These are phyloP conservation scores for Leucopsar rothschildi DNA, from an alignment of 2,113 vertebrate species.

Conservation along the genomic window DNA sequence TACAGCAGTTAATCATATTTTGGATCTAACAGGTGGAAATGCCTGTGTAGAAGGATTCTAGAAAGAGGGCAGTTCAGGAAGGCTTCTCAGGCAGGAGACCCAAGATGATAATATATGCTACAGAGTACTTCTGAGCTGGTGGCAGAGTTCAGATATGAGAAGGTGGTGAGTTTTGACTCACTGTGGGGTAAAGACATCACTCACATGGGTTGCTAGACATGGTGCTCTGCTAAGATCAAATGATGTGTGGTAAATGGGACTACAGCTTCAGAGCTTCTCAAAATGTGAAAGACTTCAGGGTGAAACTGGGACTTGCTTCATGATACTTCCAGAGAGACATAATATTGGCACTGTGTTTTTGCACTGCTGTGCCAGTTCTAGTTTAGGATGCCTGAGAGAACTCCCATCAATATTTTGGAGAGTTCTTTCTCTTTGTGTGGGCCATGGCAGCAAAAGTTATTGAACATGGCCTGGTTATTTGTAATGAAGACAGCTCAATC, in stretches of 20 bases:
- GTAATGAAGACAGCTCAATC: not conserved
- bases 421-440: not conserved
- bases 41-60: not conserved
- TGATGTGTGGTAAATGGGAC: accelerated
- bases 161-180: not conserved
- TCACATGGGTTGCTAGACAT: not conserved
- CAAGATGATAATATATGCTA: not conserved
- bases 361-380: not conserved
- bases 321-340: not conserved
- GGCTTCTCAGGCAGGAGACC: not conserved
- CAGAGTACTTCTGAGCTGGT: not conserved
- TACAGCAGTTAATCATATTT: not conserved
- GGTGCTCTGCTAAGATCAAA: not conserved
- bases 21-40: not conserved
- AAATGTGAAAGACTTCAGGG: not conserved
- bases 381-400: not conserved
- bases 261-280: not conserved
- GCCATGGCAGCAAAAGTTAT: not conserved
- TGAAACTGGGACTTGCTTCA: not conserved
- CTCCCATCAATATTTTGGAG: not conserved
- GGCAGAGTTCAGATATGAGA: not conserved
- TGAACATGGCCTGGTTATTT: not conserved
- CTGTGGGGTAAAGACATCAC: not conserved
- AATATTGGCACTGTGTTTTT: not conserved
- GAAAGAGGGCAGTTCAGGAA: not conserved